A percentile compares a stretch with the other conserved stretches of the same genome.
Evolutionary conservation across 2,797 vertebrate species (phyloP).

Genomic region (Denticeps clupeoides): DNA sequence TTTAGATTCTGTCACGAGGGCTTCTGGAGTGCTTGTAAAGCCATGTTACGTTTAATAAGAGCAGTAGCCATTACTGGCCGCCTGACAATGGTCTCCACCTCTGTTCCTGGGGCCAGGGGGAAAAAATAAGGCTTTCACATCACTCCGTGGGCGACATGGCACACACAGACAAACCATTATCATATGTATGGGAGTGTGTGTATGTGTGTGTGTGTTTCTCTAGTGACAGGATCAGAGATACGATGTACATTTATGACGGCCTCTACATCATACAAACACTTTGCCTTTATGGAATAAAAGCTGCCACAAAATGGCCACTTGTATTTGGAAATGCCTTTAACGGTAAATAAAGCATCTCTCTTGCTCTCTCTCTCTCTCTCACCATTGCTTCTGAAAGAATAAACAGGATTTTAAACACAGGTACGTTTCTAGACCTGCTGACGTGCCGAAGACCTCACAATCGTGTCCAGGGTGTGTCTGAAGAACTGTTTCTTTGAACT

Average conservation of each 20-base stretch:
- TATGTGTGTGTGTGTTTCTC: neutral
- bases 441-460: too few species aligned
- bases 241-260: conserved; percentile 65
- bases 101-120: conserved; percentile 36
- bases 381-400: too few species aligned
- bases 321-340: conserved; percentile 57
- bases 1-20: neutral
- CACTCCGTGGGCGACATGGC: conserved; percentile 66
- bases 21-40: conserved; percentile 45
- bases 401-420: too few species aligned
- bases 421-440: too few species aligned
- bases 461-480: too few species aligned
- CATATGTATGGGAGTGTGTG: conserved; percentile 49
- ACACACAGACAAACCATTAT: conserved; percentile 63
- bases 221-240: conserved; percentile 34
- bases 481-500: too few species aligned
- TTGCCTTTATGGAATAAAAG: conserved; percentile 48
- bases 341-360: conserved; percentile 61
- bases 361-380: conserved; percentile 23
- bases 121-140: conserved; percentile 58
- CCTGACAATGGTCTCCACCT: conserved; percentile 38
- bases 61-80: conserved; percentile 56
- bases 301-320: conserved; percentile 45
- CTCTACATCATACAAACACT: conserved; percentile 32
- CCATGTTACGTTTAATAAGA: conserved; percentile 50